These are phyloP conservation scores for Tetramorium alpestre DNA, from an alignment of 1,140 invertebrate species.

Conservation along the genomic window DNA sequence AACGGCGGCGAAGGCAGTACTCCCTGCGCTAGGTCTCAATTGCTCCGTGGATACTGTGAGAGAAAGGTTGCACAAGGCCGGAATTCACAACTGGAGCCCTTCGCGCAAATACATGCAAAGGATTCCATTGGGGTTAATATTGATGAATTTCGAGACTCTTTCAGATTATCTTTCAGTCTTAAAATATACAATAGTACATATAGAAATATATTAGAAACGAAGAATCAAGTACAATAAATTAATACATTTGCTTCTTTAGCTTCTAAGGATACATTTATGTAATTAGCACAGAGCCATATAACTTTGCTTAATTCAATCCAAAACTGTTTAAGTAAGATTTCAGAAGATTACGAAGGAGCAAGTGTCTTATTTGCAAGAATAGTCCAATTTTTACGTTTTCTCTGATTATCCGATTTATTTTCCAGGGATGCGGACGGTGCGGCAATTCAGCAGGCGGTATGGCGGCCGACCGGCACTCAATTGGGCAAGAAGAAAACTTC, in stretches of 20 bases:
- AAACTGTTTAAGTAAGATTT: slow-evolving; percentile 2
- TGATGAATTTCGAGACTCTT: not conserved
- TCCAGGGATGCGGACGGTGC: slow-evolving; percentile 78
- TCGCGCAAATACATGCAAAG: slow-evolving; percentile 84
- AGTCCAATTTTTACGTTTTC: slow-evolving; percentile 28
- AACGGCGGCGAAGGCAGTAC: slow-evolving; percentile 84
- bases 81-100: slow-evolving; percentile 85
- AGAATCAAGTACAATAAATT: not conserved
- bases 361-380: not conserved
- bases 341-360: not conserved
- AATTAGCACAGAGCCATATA: not conserved
- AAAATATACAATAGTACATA: not conserved
- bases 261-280: not conserved
- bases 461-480: slow-evolving; percentile 84
- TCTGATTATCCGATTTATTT: not conserved
- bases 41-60: slow-evolving; percentile 84
- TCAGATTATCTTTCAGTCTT: not conserved
- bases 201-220: not conserved
- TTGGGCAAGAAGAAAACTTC: slow-evolving; percentile 80
- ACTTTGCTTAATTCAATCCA: not conserved
- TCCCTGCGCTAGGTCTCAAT: slow-evolving; percentile 82
- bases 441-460: slow-evolving; percentile 83
- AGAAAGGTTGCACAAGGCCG: slow-evolving; percentile 84
- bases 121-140: slow-evolving; percentile 81
- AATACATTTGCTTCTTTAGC: not conserved